Evolutionary conservation across 2,888 invertebrate species (phyloP).

Genomic region (Polymixis flavicincta): DNA sequence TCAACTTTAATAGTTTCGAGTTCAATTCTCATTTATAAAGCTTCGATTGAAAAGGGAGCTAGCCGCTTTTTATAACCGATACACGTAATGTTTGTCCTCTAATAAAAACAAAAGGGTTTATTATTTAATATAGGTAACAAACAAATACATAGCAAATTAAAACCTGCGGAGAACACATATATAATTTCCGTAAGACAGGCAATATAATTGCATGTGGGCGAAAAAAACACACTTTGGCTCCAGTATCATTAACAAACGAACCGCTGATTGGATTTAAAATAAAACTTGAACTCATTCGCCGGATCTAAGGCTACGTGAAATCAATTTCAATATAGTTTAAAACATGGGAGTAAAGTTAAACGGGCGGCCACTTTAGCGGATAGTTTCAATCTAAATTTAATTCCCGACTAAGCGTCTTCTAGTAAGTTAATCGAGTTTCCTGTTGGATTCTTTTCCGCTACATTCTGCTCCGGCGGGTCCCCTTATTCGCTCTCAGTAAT

Average conservation of each 20-base stretch:
- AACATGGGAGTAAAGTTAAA: constrained; percentile 54
- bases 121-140: background rate
- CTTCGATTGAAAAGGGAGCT: background rate
- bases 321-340: constrained; percentile 62
- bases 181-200: constrained; percentile 25
- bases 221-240: constrained; percentile 4
- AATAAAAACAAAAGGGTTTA: background rate
- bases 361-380: constrained; percentile 70
- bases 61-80: background rate
- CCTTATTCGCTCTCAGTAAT: constrained; percentile 44
- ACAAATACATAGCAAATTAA: constrained; percentile 18
- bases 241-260: constrained; percentile 44
- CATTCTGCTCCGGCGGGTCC: constrained; percentile 63
- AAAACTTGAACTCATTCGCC: constrained; percentile 16
- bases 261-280: constrained; percentile 34
- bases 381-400: constrained; percentile 83
- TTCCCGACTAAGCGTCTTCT: constrained; percentile 70
- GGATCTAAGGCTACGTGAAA: constrained; percentile 36
- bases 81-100: background rate
- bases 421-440: constrained; percentile 71
- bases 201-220: constrained; percentile 30
- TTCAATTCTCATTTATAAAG: background rate
- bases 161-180: constrained; percentile 4
- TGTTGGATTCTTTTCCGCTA: constrained; percentile 78
- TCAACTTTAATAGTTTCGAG: background rate